Conservation (phyloP, 1,140 invertebrate genomes). For the Zaprionus inermis region DNA sequence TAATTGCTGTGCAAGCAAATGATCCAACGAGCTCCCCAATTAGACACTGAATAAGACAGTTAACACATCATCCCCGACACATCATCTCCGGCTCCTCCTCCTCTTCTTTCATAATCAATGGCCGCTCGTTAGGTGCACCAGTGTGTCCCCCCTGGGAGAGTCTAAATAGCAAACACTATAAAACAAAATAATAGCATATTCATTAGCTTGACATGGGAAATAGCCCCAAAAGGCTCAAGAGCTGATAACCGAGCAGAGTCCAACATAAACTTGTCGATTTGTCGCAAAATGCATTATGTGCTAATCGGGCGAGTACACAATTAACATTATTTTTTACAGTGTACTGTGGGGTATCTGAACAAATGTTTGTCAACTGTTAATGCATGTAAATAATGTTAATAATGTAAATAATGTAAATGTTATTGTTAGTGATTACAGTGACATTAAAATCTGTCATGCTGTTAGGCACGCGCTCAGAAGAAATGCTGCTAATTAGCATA, state of each 20-base stretch:
- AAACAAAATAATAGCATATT: slow-evolving; percentile 21
- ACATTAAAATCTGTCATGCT: neutral
- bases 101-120: slow-evolving; percentile 31
- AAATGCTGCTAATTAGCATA: neutral
- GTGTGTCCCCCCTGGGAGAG: slow-evolving; percentile 16
- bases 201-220: slow-evolving; percentile 65
- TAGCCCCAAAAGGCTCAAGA: slow-evolving; percentile 41
- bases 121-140: slow-evolving; percentile 2
- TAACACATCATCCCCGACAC: slow-evolving; percentile 16
- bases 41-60: slow-evolving; percentile 27
- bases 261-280: slow-evolving; percentile 17
- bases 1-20: slow-evolving; percentile 29
- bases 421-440: neutral
- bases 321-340: neutral
- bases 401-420: slow-evolving; percentile 1
- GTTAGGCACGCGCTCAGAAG: no score
- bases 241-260: slow-evolving; percentile 23
- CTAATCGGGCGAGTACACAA: slow-evolving; percentile 22
- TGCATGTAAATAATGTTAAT: neutral
- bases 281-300: slow-evolving; percentile 29
- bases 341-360: slow-evolving; percentile 29
- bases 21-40: slow-evolving; percentile 38
- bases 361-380: no score
- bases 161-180: slow-evolving; percentile 10
- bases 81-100: neutral